These are phyloP conservation scores for Eunapius fragilis DNA, from an alignment of 37 sponge, comb jelly and placozoan species.

Conservation along the genomic window DNA sequence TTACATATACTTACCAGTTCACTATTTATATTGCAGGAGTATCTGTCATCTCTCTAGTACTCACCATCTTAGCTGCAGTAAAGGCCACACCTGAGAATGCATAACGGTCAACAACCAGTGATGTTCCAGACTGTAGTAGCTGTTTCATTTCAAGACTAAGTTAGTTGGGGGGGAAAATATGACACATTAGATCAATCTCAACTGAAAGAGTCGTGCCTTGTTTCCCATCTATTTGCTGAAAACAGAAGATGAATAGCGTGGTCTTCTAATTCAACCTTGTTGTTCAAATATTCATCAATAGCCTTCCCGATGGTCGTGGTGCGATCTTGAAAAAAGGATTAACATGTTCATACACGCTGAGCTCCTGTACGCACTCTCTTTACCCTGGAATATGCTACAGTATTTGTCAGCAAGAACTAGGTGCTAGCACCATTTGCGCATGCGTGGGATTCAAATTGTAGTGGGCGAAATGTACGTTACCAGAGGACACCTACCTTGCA, in stretches of 20 bases:
- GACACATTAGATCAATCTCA: background rate
- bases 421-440: no score
- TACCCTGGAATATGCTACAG: no score
- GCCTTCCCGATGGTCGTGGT: conserved; percentile 77
- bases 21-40: no score
- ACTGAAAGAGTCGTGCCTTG: conserved; percentile 28
- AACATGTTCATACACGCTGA: no score
- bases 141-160: conserved; percentile 56
- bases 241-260: conserved; percentile 82
- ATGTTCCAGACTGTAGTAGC: conserved; percentile 49
- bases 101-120: conserved; percentile 92
- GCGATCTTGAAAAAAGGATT: conserved; percentile 55
- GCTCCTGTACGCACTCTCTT: no score
- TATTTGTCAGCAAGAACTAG: no score
- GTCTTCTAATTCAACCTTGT: conserved; percentile 76
- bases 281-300: conserved; percentile 69
- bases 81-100: conserved; percentile 93
- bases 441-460: no score
- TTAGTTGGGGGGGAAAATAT: background rate
- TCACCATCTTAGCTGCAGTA: conserved; percentile 88
- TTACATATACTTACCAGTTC: no score
- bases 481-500: no score
- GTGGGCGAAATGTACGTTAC: no score
- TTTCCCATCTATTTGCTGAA: conserved; percentile 94
- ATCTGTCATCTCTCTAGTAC: no score